phyloP scores from a whole-genome alignment of 2,888 invertebrate genomes.

The Sturmia bella region DNA sequence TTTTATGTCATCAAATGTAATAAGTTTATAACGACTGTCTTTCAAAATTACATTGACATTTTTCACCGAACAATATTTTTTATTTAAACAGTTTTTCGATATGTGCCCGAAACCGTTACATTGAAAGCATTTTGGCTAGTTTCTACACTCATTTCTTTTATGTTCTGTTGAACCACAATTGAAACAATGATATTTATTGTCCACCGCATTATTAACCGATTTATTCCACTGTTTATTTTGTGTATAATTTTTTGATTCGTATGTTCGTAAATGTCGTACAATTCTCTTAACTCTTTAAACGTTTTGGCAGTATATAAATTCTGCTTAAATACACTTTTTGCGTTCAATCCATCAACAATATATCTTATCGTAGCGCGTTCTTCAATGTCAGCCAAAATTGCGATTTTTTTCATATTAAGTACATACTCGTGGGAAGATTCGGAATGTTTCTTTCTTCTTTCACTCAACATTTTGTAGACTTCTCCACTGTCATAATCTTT shows the following conservation, averaged over 20 bases:
- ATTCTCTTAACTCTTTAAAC: not conserved
- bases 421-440: not conserved
- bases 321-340: constrained; percentile 8
- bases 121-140: not conserved
- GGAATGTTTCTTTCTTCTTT: not conserved
- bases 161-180: too few species aligned
- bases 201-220: not conserved
- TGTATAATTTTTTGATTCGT: not conserved
- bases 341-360: constrained; percentile 15
- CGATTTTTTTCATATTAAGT: not conserved
- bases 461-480: constrained; percentile 13
- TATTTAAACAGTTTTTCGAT: not conserved
- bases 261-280: constrained; percentile 3
- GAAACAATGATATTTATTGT: too few species aligned
- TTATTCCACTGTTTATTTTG: not conserved
- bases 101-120: not conserved
- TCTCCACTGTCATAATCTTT: constrained; percentile 14
- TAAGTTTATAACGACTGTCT: constrained; percentile 7
- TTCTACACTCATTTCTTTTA: too few species aligned
- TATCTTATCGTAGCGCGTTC: not conserved
- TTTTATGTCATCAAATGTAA: not conserved
- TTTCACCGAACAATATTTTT: not conserved
- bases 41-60: not conserved
- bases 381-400: not conserved
- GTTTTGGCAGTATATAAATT: constrained; percentile 3